Evolutionary conservation across 2,888 invertebrate genomes (phyloP).

Genomic region (Scelioninae gen. 1): DNA sequence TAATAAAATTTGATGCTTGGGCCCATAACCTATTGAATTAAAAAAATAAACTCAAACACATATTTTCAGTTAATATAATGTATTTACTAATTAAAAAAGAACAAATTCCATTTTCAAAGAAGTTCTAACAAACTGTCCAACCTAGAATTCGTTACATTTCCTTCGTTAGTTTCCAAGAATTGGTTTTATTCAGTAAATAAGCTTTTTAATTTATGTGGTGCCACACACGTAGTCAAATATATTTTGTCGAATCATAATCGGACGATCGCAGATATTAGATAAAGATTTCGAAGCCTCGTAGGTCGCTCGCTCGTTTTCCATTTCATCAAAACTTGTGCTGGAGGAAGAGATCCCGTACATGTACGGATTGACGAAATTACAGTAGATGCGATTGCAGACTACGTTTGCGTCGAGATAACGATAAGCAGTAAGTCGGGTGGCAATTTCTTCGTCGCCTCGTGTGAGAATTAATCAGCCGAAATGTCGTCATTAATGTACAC

Average conservation of each 20-base stretch:
- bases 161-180: conserved; percentile 39
- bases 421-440: conserved; percentile 64
- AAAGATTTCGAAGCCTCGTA: conserved; percentile 30
- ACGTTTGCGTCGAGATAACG: conserved; percentile 69
- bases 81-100: too few relatives aligned
- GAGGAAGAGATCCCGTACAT: conserved; percentile 22
- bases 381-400: conserved; percentile 69
- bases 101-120: too few relatives aligned
- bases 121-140: too few relatives aligned
- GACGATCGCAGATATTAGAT: conserved; percentile 58
- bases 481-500: conserved; percentile 62
- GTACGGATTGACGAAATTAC: conserved; percentile 59
- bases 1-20: too few relatives aligned
- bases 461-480: conserved; percentile 61
- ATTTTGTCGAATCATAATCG: conserved; percentile 58
- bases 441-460: conserved; percentile 61
- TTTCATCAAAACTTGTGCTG: neutral
- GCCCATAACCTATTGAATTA: too few relatives aligned
- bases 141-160: neutral
- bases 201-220: conserved; percentile 61
- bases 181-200: conserved; percentile 31
- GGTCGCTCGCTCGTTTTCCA: neutral
- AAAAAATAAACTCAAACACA: too few relatives aligned
- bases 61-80: too few relatives aligned
- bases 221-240: conserved; percentile 61